Evolutionary conservation across 2,113 vertebrate species (phyloP).

Genomic region (Pogonocichla stellata): DNA sequence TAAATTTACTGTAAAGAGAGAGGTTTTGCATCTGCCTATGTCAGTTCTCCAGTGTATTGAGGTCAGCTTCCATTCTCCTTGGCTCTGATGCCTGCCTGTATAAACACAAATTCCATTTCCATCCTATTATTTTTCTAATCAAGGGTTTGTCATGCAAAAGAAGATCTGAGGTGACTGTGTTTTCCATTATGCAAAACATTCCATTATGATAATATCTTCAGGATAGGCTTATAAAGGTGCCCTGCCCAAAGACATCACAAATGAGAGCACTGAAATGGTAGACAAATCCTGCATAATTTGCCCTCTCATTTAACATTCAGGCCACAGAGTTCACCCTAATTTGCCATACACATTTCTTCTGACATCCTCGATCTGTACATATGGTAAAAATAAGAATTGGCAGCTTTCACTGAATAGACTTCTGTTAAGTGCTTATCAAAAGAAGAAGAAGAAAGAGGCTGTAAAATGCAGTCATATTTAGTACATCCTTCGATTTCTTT

Average conservation of each 20-base stretch:
- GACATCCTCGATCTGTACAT: background rate
- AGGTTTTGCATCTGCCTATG: conserved; percentile 8
- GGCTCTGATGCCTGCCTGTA: conserved; percentile 63
- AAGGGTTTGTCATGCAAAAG: conserved; percentile 77
- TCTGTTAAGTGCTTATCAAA: conserved; percentile 55
- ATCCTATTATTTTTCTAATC: conserved; percentile 79
- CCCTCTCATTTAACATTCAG: conserved; percentile 62
- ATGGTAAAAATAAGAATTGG: conserved; percentile 53
- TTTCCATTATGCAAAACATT: conserved; percentile 72
- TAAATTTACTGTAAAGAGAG: conserved; percentile 39
- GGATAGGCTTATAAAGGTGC: conserved; percentile 62
- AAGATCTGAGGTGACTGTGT: conserved; percentile 67
- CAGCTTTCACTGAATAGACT: conserved; percentile 50
- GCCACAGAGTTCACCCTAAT: conserved; percentile 58
- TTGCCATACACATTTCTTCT: conserved; percentile 57
- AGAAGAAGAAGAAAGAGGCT: conserved; percentile 45
- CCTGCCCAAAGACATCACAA: conserved; percentile 54
- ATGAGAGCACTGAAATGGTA: conserved; percentile 43
- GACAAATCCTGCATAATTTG: conserved; percentile 41
- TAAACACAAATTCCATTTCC: conserved; percentile 79
- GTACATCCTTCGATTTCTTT: background rate
- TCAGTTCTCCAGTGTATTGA: conserved; percentile 52
- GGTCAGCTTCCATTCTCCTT: conserved; percentile 43
- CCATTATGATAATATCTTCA: conserved; percentile 71
- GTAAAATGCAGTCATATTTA: conserved; percentile 45